Conservation (phyloP, 1,140 invertebrate genomes). For the Drosophila nebulosa region DNA sequence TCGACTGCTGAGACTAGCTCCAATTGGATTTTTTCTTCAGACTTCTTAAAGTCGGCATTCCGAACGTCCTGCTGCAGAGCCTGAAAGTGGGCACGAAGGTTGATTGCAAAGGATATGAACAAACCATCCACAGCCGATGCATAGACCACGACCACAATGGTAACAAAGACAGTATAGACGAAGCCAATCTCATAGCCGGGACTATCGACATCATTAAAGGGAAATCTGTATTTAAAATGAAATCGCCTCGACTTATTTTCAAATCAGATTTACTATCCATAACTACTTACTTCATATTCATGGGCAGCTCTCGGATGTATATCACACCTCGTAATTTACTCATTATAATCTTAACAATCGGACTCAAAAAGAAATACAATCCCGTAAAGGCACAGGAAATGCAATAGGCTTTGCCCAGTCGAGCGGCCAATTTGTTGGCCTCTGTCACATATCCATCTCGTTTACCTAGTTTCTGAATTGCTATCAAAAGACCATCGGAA, state of each 20-base stretch:
- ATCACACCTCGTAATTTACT: conserved; percentile 19
- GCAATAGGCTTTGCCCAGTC: conserved; percentile 52
- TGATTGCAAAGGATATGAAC: conserved; percentile 68
- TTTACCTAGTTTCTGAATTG: conserved; percentile 7
- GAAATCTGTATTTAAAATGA: conserved; percentile 38
- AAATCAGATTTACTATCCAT: background rate
- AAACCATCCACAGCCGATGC: conserved; percentile 67
- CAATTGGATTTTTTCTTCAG: conserved; percentile 3
- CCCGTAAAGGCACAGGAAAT: conserved; percentile 57
- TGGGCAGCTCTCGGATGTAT: conserved; percentile 52
- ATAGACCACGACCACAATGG: conserved; percentile 55
- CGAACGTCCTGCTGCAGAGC: conserved; percentile 51
- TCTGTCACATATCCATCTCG: conserved; percentile 23
- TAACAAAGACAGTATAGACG: conserved; percentile 56
- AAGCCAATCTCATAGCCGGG: conserved; percentile 63
- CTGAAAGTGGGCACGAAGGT: conserved; percentile 69
- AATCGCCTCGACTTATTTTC: background rate
- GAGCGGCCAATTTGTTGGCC: conserved; percentile 50
- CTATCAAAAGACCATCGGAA: conserved; percentile 26
- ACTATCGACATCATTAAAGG: conserved; percentile 50
- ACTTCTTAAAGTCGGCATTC: conserved; percentile 1
- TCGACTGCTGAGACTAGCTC: conserved; percentile 29
- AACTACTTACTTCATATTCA: conserved; percentile 67
- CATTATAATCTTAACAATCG: conserved; percentile 48
- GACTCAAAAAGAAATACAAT: conserved; percentile 63